These are phyloP conservation scores for Dryoscopus gambensis DNA, from an alignment of 2,113 vertebrate species.

Conservation along the genomic window DNA sequence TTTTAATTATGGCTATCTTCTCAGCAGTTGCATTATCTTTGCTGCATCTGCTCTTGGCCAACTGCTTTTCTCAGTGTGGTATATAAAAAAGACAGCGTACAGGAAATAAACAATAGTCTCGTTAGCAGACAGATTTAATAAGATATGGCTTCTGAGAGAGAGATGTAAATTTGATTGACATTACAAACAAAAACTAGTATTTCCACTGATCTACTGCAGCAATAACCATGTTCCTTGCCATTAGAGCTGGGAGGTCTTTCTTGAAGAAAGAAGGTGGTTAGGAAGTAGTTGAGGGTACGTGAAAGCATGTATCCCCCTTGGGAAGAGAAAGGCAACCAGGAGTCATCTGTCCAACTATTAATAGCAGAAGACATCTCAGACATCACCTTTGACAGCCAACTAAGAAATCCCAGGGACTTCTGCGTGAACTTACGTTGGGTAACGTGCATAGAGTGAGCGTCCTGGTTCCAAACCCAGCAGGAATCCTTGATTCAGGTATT, in stretches of 20 bases:
- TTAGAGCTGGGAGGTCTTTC: background rate
- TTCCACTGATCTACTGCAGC: background rate
- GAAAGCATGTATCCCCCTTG: background rate
- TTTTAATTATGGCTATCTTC: background rate
- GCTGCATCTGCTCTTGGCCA: background rate
- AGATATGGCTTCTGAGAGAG: background rate
- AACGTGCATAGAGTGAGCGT: rapidly evolving
- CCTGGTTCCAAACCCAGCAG: background rate
- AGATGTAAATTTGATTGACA: background rate
- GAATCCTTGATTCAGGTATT: background rate
- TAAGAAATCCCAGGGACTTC: background rate
- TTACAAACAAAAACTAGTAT: background rate
- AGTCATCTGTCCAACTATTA: background rate
- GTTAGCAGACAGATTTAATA: background rate
- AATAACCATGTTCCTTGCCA: background rate
- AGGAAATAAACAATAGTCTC: background rate
- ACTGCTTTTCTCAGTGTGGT: background rate
- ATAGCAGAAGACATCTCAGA: background rate
- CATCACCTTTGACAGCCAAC: background rate
- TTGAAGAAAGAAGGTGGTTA: background rate
- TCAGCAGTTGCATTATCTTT: background rate
- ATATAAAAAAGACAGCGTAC: background rate
- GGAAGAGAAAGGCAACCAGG: background rate
- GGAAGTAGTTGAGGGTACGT: background rate
- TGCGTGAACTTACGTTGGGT: background rate